Conservation (phyloP, 2,888 invertebrate species). For the Ommatoiulus sabulosus region DNA sequence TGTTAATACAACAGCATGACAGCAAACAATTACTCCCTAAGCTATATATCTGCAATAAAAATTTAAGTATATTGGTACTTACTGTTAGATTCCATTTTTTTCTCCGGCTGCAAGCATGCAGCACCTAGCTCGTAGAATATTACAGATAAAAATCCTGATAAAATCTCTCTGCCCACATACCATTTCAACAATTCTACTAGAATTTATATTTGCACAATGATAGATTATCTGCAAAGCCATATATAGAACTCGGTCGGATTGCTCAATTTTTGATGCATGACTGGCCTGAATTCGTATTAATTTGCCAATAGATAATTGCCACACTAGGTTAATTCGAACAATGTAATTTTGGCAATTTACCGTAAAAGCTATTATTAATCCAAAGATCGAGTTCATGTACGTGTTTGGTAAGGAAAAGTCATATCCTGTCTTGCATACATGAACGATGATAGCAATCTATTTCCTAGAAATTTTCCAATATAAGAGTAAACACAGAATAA, state of each 20-base stretch:
- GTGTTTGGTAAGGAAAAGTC: background rate
- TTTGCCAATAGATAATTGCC: background rate
- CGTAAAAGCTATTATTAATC: background rate
- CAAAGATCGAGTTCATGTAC: background rate
- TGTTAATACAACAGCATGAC: no score
- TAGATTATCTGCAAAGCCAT: background rate
- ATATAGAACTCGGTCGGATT: background rate
- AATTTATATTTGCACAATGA: background rate
- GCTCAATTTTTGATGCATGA: background rate
- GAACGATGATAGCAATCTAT: background rate
- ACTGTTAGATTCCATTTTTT: background rate
- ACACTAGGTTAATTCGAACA: background rate
- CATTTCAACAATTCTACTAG: background rate
- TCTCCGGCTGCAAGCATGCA: background rate
- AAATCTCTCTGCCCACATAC: background rate
- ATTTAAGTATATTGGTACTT: background rate
- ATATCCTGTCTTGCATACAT: background rate
- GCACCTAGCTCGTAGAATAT: background rate
- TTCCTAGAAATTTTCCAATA: constrained; percentile 6
- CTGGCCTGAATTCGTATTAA: no score
- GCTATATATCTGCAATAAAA: no score
- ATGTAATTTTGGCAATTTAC: background rate
- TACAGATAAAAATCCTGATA: background rate
- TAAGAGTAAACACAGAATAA: background rate
- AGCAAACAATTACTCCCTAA: no score